Conservation (phyloP, 2,888 invertebrate species). For the Ectemnius continuus region DNA sequence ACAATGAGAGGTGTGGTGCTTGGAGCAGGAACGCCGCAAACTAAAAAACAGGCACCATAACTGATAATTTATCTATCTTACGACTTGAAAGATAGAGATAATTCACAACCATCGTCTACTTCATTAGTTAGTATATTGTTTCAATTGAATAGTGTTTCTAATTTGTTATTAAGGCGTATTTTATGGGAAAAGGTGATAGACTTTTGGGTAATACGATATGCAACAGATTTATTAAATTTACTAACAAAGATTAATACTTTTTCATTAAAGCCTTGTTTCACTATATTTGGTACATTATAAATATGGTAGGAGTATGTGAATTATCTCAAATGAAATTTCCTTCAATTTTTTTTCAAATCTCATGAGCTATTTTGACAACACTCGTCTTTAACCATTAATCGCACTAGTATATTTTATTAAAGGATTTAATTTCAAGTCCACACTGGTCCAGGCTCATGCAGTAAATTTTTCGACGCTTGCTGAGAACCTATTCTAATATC, state of each 20-base stretch:
- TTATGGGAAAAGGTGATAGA: constrained; percentile 15
- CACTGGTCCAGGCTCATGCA: background rate
- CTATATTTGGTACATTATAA: constrained; percentile 17
- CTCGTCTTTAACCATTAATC: too few species aligned
- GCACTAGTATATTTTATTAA: background rate
- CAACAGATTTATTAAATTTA: constrained; percentile 31
- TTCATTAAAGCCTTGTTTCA: constrained; percentile 14
- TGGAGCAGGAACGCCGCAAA: constrained; percentile 67
- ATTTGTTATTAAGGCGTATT: background rate
- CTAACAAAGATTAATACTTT: constrained; percentile 24
- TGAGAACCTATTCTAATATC: constrained; percentile 44
- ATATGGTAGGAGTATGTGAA: constrained; percentile 17
- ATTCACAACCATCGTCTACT: constrained; percentile 30
- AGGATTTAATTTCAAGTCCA: constrained; percentile 8
- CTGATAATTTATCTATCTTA: background rate
- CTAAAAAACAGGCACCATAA: constrained; percentile 61
- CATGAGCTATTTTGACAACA: too few species aligned
- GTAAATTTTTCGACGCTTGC: background rate
- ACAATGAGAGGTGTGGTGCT: constrained; percentile 63
- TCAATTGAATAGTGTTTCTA: too few species aligned
- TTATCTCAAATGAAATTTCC: constrained; percentile 25
- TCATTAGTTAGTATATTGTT: background rate
- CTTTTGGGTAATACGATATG: constrained; percentile 2
- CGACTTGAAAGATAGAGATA: constrained; percentile 23
- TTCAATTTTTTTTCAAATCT: background rate